Conservation (phyloP, 2,797 vertebrate species). For the Pipistrellus pipistrellus region DNA sequence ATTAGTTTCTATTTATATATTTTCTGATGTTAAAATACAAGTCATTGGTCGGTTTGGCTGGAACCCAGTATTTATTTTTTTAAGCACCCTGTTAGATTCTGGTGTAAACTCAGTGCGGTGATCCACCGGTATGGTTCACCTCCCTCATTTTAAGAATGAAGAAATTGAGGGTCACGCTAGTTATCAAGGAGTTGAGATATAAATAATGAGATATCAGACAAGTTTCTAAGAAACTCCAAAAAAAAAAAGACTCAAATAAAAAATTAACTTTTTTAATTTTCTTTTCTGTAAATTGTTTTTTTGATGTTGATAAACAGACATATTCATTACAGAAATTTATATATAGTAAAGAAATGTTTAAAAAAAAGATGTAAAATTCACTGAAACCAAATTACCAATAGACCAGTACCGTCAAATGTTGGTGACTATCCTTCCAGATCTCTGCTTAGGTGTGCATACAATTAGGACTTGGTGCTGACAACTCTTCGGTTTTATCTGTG, state of each 20-base stretch:
- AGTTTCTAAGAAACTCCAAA: not conserved
- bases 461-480: not conserved
- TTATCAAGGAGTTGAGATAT: not conserved
- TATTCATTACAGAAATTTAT: constrained; percentile 29
- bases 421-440: not conserved
- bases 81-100: not conserved
- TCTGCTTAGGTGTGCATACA: not conserved
- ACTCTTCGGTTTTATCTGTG: not conserved
- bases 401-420: constrained; percentile 18
- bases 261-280: not conserved
- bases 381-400: not conserved
- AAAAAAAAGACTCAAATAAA: not conserved
- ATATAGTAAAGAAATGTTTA: not conserved
- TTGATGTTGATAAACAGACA: not conserved
- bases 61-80: not conserved
- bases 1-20: constrained; percentile 31
- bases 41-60: not conserved
- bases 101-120: not conserved
- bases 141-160: constrained; percentile 32
- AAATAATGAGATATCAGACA: not conserved
- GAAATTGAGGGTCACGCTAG: not conserved
- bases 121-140: not conserved
- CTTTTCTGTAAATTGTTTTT: not conserved
- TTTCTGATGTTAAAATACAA: constrained; percentile 26
- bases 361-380: not conserved